These are phyloP conservation scores for Rhynchonycteris naso DNA, from an alignment of 2,797 vertebrate genomes.

Conservation along the genomic window DNA sequence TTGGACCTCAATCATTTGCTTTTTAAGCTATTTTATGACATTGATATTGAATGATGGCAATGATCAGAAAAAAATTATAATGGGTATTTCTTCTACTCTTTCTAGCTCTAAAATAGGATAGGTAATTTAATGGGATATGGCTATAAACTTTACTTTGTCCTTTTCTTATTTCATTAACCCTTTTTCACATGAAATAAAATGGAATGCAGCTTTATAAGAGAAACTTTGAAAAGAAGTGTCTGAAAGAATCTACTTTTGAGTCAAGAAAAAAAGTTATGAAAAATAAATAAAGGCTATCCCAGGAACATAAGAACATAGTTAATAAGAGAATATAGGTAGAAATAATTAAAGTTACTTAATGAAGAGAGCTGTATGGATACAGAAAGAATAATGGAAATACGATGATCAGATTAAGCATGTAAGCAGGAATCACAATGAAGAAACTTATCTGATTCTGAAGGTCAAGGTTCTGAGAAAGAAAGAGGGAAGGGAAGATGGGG, in stretches of 20 bases:
- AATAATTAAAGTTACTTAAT: not conserved
- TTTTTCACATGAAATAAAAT: conserved; percentile 22
- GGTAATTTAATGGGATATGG: conserved; percentile 4
- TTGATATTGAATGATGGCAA: not conserved
- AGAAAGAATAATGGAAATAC: conserved; percentile 1
- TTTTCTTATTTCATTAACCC: not conserved
- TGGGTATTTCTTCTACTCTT: not conserved
- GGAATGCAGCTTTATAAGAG: not conserved
- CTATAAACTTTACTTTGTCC: not conserved
- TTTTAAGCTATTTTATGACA: not conserved
- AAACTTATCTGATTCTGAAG: conserved; percentile 34
- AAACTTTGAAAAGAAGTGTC: not conserved
- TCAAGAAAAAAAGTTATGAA: not conserved
- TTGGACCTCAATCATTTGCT: not conserved
- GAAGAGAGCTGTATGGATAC: not conserved
- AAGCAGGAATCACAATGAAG: conserved; percentile 12
- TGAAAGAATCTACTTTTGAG: not conserved
- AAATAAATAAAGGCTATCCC: not conserved
- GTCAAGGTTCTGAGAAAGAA: not conserved
- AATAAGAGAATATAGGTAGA: not conserved
- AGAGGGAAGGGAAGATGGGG: not conserved
- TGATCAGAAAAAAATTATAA: not conserved
- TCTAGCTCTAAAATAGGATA: conserved; percentile 25
- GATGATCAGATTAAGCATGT: not conserved
- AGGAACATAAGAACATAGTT: not conserved